A percentile compares a stretch with the other conserved stretches of the same genome.
Conservation (phyloP, 1,140 invertebrate genomes). For the Penaeus vannamei region DNA sequence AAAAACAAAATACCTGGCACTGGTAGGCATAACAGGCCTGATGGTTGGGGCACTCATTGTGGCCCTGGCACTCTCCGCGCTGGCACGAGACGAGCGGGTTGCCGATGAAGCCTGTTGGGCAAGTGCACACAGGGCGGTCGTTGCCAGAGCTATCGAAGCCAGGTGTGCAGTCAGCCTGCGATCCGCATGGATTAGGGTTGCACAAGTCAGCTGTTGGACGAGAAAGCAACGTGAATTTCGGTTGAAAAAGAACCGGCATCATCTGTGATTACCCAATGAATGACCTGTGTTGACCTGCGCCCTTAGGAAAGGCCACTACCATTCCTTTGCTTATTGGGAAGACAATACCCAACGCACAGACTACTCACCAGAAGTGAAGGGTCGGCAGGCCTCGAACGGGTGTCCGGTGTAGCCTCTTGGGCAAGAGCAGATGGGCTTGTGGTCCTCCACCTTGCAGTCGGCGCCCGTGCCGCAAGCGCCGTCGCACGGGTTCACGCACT, state of each 20-base stretch:
- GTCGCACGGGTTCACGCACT: slow-evolving; percentile 78
- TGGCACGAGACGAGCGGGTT: slow-evolving; percentile 80
- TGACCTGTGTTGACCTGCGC: no score
- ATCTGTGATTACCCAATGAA: no score
- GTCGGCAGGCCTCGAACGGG: slow-evolving; percentile 79
- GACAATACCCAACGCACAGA: neutral
- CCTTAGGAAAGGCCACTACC: no score
- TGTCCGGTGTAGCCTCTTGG: slow-evolving; percentile 80
- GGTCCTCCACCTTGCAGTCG: slow-evolving; percentile 82
- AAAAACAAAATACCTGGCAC: slow-evolving; percentile 60
- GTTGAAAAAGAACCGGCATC: no score
- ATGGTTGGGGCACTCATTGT: slow-evolving; percentile 69
- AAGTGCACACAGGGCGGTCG: slow-evolving; percentile 88
- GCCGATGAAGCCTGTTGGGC: slow-evolving; percentile 85
- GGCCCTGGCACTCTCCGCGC: slow-evolving; percentile 53
- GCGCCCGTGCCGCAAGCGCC: slow-evolving; percentile 80
- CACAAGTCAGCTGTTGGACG: slow-evolving; percentile 79
- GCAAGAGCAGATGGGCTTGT: slow-evolving; percentile 83
- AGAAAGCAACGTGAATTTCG: neutral
- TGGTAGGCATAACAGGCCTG: slow-evolving; percentile 69
- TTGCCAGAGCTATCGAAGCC: slow-evolving; percentile 85
- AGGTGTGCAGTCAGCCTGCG: slow-evolving; percentile 85
- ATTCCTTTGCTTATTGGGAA: no score
- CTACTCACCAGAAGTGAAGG: slow-evolving; percentile 65
- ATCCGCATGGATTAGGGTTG: slow-evolving; percentile 87